Evolutionary conservation across 2,113 vertebrate genomes (phyloP).

Genomic region (Crotalus viridis): DNA sequence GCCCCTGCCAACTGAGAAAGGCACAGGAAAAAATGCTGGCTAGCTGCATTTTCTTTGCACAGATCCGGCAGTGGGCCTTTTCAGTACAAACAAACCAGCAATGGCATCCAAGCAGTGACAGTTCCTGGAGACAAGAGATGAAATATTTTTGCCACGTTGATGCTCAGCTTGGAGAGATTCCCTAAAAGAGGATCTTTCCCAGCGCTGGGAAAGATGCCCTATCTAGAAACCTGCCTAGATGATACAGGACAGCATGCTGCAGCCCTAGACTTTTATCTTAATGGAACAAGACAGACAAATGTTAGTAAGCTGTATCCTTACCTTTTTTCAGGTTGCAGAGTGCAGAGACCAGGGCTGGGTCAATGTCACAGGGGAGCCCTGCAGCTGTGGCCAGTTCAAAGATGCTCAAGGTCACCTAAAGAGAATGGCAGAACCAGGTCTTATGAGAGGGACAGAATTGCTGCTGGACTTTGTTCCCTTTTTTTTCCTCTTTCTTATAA

Average conservation of each 20-base stretch:
- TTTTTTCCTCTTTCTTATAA: neutral
- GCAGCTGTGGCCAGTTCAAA: conserved; percentile 87
- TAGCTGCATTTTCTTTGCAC: neutral
- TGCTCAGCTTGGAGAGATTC: neutral
- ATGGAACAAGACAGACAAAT: neutral
- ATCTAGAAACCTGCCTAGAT: neutral
- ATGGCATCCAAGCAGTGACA: conserved; percentile 12
- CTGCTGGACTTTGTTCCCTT: neutral
- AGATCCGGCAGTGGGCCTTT: neutral
- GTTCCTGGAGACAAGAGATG: conserved; percentile 12
- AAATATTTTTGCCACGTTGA: conserved; percentile 20
- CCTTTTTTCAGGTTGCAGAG: conserved; percentile 79
- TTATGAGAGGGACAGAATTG: neutral
- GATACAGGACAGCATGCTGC: neutral
- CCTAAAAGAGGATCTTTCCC: neutral
- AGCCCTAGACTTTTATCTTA: neutral
- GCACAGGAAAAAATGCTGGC: neutral
- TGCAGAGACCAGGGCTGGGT: conserved; percentile 81
- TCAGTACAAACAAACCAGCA: neutral
- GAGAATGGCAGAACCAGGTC: neutral
- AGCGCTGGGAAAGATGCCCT: neutral
- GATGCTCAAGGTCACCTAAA: conserved; percentile 82
- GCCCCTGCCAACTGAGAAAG: neutral
- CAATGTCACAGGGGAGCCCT: conserved; percentile 83
- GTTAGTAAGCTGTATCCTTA: conserved; percentile 48